These are phyloP conservation scores for Panzeria rudis DNA, from an alignment of 2,888 invertebrate species.

Conservation along the genomic window DNA sequence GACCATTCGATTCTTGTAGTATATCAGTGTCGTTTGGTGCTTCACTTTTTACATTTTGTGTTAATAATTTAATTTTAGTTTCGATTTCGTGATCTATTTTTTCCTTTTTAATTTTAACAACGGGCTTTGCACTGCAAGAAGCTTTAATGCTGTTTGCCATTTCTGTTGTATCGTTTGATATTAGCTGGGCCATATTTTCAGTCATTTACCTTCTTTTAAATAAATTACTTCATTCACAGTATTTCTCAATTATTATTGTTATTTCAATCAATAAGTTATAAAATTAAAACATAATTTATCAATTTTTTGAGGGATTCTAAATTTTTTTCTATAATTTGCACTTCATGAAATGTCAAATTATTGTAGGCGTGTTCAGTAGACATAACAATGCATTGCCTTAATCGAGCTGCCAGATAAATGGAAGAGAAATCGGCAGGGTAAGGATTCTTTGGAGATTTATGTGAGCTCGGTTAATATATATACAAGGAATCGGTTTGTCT, in stretches of 20 bases:
- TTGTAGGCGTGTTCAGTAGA: slow-evolving; percentile 41
- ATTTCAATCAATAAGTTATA: background rate
- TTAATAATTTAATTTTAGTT: slow-evolving; percentile 75
- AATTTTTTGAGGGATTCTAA: slow-evolving; percentile 15
- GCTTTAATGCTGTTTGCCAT: background rate
- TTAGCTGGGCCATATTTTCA: slow-evolving; percentile 39
- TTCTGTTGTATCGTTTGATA: background rate
- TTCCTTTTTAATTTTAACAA: slow-evolving; percentile 80
- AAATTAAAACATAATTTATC: slow-evolving; percentile 36
- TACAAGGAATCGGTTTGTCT: too few relatives aligned
- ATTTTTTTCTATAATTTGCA: slow-evolving; percentile 53
- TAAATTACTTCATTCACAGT: background rate
- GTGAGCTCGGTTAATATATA: too few relatives aligned
- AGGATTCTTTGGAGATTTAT: too few relatives aligned
- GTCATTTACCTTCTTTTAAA: background rate
- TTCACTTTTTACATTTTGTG: slow-evolving; percentile 56
- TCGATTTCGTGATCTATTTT: slow-evolving; percentile 81
- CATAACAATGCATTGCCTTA: background rate
- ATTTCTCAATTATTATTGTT: background rate
- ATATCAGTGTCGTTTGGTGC: slow-evolving; percentile 34
- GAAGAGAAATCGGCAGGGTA: background rate
- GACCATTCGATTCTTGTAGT: slow-evolving; percentile 13
- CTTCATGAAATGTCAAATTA: slow-evolving; percentile 57
- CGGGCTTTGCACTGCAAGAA: slow-evolving; percentile 12
- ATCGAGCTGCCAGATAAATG: slow-evolving; percentile 4